These are phyloP conservation scores for Deilephila elpenor DNA, from an alignment of 2,888 invertebrate genomes.

Conservation along the genomic window DNA sequence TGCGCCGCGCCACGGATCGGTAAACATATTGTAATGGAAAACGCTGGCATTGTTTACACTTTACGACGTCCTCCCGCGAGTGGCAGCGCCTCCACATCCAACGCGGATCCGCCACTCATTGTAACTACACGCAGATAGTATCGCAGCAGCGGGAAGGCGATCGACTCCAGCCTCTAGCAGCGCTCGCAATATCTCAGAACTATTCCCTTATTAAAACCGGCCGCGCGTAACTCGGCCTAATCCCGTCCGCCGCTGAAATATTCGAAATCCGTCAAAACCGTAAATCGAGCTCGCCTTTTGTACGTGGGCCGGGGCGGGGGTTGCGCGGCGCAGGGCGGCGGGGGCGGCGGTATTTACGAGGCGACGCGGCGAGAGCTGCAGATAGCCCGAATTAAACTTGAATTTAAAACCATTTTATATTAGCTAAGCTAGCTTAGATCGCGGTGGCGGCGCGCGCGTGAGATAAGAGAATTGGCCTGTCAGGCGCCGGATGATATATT, in stretches of 20 bases:
- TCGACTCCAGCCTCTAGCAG: not conserved
- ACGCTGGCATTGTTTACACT: conserved; percentile 83
- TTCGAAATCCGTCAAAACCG: conserved; percentile 81
- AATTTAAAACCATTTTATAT: conserved; percentile 86
- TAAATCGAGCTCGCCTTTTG: conserved; percentile 80
- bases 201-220: conserved; percentile 66
- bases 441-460: conserved; percentile 84
- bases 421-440: conserved; percentile 85
- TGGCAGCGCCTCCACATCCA: not conserved
- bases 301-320: conserved; percentile 71
- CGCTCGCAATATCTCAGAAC: conserved; percentile 44
- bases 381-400: conserved; percentile 84
- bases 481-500: conserved; percentile 95
- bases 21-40: conserved; percentile 85
- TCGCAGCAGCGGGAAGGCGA: not conserved
- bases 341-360: conserved; percentile 68
- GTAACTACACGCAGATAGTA: not conserved
- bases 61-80: conserved; percentile 78
- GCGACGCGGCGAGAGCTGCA: conserved; percentile 67
- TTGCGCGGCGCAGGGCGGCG: conserved; percentile 67
- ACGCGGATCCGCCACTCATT: not conserved
- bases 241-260: conserved; percentile 69
- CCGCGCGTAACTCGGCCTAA: conserved; percentile 66
- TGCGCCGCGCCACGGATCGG: conserved; percentile 82
- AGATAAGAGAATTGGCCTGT: conserved; percentile 96